Evolutionary conservation across 2,888 invertebrate genomes (phyloP), one percentile per base, ranked within the genome.

Genomic region (Endotricha flammealis): DNA sequence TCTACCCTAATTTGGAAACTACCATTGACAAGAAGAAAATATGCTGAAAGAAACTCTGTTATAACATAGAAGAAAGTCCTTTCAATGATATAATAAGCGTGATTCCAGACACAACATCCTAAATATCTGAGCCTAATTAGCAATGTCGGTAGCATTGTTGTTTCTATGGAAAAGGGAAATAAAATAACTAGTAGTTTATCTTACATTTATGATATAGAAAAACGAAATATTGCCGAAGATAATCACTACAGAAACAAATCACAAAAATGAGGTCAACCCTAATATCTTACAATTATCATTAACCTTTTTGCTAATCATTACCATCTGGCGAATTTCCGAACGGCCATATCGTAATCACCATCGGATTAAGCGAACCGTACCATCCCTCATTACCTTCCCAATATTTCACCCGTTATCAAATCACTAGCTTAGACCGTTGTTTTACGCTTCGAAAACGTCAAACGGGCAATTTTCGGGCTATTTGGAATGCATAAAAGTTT

Each of bases 401-500:
- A 36, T 44, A 38, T 35, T 43, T 53, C 46, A 42, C 32, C 32
- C 40, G 44, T 50, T 50, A 50, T 53, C 51, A 48, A 53, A 41
- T 41, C 36, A 33, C 44, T 42, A 49, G 44, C 50, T 42, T 40
- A 39, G 61, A 58, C 60, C 57, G 50, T 58, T 59, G 57, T 64
- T 64, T 57, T 59, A 57, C 60, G 56, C 63, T 64, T 64, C 59
- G 53, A 62, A 71, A 74, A 67, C 73, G 73, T 67, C 67, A 67
- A 69, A 74, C 64, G 70, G 67, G 66, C 79, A 75, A 76, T 79
- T 78, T 73, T 77, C 78, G 68, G 67, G 72, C 74, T 66, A 73
- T 79, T 79, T 54, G 59, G 56, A 72, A 79, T 74, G 70, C 78
- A 79, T 79, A 78, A 79, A 79, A 79, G 61, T 79, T 79, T 73